Base-by-base conservation (phyloP, 64 coral and sea anemone species). In the Pocillopora verrucosa region DNA sequence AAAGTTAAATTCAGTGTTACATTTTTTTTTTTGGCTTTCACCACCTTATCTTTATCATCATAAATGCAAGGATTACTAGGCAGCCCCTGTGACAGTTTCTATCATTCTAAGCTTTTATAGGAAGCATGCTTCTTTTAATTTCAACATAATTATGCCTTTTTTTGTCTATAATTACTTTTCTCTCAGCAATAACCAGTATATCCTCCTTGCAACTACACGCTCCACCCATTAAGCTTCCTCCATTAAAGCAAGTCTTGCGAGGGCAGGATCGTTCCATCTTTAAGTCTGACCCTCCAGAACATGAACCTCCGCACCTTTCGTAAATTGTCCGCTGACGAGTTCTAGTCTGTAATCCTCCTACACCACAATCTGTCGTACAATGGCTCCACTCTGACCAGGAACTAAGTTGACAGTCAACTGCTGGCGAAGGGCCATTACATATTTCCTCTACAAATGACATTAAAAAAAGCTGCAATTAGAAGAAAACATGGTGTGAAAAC, bases 291-390 rank as follows among this genome's bases (percentile, higher is more conserved):
- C 16, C 76, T 17, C 56, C 56, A 19, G 56, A 9, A 78, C 76
- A 78, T 59, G 76, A 78, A 24, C 76, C 76, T 59, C 76, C 76
- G 57, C 76, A 78, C n/a, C 38, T 57, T 9, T 58, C 76, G 57
- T 13, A 16, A 15, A 58, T 17, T 20, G 41, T 78, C 20, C 16
- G 17, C 0, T 0, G 17, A 20, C 76, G 56, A 38, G 41, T 78
- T 11, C 76, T 78, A 20, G 1, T 78, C 20, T 78, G 56, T 24
- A 5, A 58, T 78, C 37, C 51, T 22, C 14, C 57, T 59, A 20
- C 57, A 5, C 76, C 36, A 20, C 45, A 78, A 57, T 78, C 4
- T 57, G 56, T 38, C 16, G 76, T n/a, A 5, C 76, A 78, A 15
- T 15, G 76, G n/a, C 76, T 57, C 76, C 76, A 78, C 20, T 58